Evolutionary conservation across 1,140 invertebrate species (phyloP).

Genomic region (Tetramorium parvispinum): DNA sequence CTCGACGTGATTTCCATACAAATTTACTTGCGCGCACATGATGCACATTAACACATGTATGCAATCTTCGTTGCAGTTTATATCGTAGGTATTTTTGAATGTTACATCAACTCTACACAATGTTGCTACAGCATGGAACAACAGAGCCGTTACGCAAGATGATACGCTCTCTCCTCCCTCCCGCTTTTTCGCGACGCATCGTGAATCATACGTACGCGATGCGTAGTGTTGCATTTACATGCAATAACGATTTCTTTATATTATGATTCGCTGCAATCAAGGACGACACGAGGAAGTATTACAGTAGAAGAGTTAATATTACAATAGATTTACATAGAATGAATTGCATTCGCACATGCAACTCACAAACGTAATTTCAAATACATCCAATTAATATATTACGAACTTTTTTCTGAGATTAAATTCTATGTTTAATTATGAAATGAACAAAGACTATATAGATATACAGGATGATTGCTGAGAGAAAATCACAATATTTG

Average conservation of each 20-base stretch:
- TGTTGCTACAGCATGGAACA: conserved; percentile 16
- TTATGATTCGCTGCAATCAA: conserved; percentile 22
- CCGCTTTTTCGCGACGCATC: background rate
- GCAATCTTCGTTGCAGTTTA: background rate
- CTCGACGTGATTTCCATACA: conserved; percentile 15
- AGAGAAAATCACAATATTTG: no score
- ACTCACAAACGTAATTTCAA: background rate
- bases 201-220: background rate
- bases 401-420: background rate
- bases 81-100: conserved; percentile 17
- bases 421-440: background rate
- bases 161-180: no score
- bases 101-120: conserved; percentile 40
- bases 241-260: conserved; percentile 5
- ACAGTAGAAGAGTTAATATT: background rate
- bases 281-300: conserved; percentile 1
- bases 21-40: background rate
- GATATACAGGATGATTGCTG: background rate
- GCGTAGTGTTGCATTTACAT: background rate
- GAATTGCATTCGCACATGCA: background rate
- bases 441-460: background rate
- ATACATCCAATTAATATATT: background rate
- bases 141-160: conserved; percentile 41
- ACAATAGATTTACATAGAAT: background rate
- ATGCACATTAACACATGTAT: conserved; percentile 17